Percentiles rank a stretch among this genome's conserved stretches.
Evolutionary conservation across 2,797 vertebrate genomes (phyloP).

Genomic region (Scyliorhinus canicula): DNA sequence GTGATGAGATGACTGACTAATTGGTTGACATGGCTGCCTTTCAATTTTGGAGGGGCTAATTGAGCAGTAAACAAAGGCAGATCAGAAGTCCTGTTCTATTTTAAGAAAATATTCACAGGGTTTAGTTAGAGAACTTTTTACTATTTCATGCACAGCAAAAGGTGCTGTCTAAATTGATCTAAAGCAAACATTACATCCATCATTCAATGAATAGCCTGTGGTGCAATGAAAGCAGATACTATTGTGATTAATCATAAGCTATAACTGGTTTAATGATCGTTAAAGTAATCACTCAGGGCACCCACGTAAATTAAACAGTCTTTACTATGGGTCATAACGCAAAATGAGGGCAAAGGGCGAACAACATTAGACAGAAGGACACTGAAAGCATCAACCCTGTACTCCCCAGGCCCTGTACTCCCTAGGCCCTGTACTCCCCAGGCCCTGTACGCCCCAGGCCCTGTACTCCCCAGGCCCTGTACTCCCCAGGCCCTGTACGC

Average conservation of each 20-base stretch:
- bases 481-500: not conserved
- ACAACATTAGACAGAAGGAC: not conserved
- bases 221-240: not conserved
- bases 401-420: not conserved
- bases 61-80: not conserved
- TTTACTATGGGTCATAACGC: not conserved
- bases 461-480: no score
- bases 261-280: not conserved
- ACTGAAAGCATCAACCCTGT: not conserved
- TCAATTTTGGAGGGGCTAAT: not conserved
- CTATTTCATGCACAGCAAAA: not conserved
- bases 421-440: not conserved
- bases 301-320: not conserved
- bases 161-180: not conserved
- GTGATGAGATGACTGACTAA: not conserved
- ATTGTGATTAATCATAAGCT: conserved; percentile 8
- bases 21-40: not conserved
- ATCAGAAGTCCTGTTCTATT: not conserved
- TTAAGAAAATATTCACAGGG: not conserved
- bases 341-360: not conserved
- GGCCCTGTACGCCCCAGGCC: no score
- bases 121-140: not conserved
- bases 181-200: not conserved
- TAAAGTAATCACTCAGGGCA: not conserved
- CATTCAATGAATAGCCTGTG: not conserved